Percentiles rank a stretch among this genome's conserved stretches.
These are phyloP conservation scores for Ridgeia piscesae DNA, from an alignment of 1,140 invertebrate genomes.

Conservation along the genomic window DNA sequence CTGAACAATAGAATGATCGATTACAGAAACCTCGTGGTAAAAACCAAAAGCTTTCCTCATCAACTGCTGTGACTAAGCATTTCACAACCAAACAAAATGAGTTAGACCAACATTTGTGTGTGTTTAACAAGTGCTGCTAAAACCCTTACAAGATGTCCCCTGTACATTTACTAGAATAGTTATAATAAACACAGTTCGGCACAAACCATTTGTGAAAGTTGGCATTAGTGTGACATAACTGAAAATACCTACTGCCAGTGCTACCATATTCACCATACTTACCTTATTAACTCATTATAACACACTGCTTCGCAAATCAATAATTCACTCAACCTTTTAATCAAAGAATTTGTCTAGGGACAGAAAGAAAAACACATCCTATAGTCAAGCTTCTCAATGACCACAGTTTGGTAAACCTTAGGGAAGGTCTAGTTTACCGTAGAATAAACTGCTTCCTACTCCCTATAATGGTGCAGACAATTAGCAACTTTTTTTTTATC, in stretches of 20 bases:
- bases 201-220: not conserved
- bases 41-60: not conserved
- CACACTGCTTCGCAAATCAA: not conserved
- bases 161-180: not conserved
- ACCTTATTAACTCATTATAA: not conserved
- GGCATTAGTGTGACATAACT: not conserved
- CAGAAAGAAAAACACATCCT: not conserved
- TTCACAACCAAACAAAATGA: too few species aligned
- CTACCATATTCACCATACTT: not conserved
- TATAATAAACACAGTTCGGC: not conserved
- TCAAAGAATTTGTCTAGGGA: not conserved
- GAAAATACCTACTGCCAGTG: not conserved
- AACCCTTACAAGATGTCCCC: not conserved
- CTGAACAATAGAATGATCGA: too few species aligned
- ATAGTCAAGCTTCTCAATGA: not conserved
- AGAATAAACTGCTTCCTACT: too few species aligned
- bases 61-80: not conserved
- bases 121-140: not conserved
- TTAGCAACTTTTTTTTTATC: conserved; percentile 26
- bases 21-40: too few species aligned
- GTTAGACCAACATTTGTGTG: too few species aligned
- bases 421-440: too few species aligned
- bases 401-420: not conserved
- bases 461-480: not conserved
- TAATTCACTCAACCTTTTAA: not conserved